A percentile compares a stretch with the other conserved stretches of the same genome.
Evolutionary conservation across 2,888 invertebrate species (phyloP).

Genomic region (Toxonevra muliebris): DNA sequence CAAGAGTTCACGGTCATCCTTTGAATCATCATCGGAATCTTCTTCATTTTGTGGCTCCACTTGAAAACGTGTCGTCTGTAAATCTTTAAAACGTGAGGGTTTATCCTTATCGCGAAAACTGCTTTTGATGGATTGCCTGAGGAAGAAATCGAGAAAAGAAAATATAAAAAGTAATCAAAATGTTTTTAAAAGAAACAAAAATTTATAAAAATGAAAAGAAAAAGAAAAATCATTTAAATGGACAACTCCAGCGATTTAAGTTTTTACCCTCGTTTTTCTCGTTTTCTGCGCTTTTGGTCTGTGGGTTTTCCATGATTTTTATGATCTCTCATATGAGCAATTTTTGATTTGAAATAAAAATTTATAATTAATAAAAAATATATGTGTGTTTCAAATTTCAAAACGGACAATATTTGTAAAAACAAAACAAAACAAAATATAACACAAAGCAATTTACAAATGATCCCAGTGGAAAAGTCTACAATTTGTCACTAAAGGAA

Average conservation of each 20-base stretch:
- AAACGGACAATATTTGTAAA: too few species aligned
- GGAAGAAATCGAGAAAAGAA: slow-evolving; percentile 8
- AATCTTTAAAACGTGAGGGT: slow-evolving; percentile 71
- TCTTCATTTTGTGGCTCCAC: slow-evolving; percentile 65
- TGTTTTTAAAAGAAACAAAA: neutral
- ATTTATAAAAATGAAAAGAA: neutral
- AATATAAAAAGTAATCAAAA: neutral
- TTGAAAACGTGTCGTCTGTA: slow-evolving; percentile 71
- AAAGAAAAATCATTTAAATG: neutral
- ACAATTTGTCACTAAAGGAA: too few species aligned
- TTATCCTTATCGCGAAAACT: slow-evolving; percentile 73
- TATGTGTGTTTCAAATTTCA: too few species aligned
- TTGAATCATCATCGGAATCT: slow-evolving; percentile 63
- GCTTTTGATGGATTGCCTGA: slow-evolving; percentile 68
- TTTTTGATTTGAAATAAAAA: too few species aligned
- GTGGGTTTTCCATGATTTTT: neutral
- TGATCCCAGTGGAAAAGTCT: too few species aligned
- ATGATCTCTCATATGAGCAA: too few species aligned
- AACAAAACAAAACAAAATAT: too few species aligned
- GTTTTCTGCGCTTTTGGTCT: neutral
- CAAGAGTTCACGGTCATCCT: slow-evolving; percentile 65
- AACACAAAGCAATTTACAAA: too few species aligned
- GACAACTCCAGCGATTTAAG: neutral
- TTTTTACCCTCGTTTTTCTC: neutral
- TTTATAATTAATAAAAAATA: too few species aligned